phyloP scores from a whole-genome alignment of 2,888 invertebrate species.

The Cantharis rustica region DNA sequence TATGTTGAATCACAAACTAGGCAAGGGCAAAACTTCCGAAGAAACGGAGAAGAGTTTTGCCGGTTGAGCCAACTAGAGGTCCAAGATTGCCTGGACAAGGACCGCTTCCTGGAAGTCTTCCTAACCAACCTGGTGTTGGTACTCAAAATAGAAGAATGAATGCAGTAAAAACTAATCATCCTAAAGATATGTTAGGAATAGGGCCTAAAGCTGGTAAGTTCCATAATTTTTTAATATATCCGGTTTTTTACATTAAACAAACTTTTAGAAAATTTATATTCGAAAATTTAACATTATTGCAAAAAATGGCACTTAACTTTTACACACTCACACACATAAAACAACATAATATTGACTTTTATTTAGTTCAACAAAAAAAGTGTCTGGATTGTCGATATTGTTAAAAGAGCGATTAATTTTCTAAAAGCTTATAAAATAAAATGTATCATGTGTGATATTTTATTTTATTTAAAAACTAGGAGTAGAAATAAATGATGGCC shows the following conservation, averaged over 20 bases:
- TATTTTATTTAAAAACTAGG: conserved; percentile 29
- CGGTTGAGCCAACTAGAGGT: conserved; percentile 88
- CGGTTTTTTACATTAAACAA: background rate
- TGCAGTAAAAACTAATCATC: conserved; percentile 86
- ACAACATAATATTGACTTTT: background rate
- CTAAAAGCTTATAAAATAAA: background rate
- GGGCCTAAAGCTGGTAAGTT: conserved; percentile 26
- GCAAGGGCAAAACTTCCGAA: conserved; percentile 99
- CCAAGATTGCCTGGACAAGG: conserved; percentile 61
- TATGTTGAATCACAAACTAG: conserved; percentile 55
- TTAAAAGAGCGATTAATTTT: background rate
- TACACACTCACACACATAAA: background rate
- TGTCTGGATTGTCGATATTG: background rate
- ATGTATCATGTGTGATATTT: conserved; percentile 11
- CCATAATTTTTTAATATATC: background rate
- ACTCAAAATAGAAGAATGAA: conserved; percentile 79
- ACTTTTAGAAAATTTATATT: conserved; percentile 9
- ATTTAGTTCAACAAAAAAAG: background rate
- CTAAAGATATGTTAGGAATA: conserved; percentile 66
- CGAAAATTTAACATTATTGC: background rate
- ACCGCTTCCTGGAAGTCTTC: conserved; percentile 47
- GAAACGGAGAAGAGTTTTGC: conserved; percentile 94
- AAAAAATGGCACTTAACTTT: background rate
- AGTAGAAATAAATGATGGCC: conserved; percentile 30
- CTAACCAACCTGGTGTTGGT: conserved; percentile 48